Evolutionary conservation across 2,113 vertebrate species (phyloP), one percentile per base, ranked within the genome.

Genomic region (Acanthisitta chloris): DNA sequence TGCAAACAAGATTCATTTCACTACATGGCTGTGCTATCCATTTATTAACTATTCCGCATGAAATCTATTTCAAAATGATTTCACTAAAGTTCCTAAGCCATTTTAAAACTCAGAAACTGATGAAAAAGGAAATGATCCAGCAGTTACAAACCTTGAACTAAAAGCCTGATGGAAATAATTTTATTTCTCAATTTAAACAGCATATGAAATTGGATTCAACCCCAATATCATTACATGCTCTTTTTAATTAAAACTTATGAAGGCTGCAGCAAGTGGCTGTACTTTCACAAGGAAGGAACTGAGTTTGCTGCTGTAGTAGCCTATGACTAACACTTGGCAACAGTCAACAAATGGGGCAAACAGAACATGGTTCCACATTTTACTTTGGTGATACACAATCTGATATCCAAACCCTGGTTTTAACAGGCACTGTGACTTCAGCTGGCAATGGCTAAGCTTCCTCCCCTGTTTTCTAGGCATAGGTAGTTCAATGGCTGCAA

Each of bases 51-150:
- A 93, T 96, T 91, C 96, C 0, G 74, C 92, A 91, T 92, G 77
- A 97, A 97, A 96, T 95, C 91, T 92, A 87, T 96, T 97, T 93
- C 94, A 94, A 88, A 95, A 93, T 76, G 58, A 95, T 96, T 96
- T 92, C 90, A 88, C 88, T 85, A 17, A 96, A 96, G 94, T 96
- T 97, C 94, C 88, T 79, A 95, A 96, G 80, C 84, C 73, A 85
- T 96, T 96, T 95, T 88, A 95, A 91, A 96, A 94, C 91, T 88
- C 84, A 82, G 89, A 92, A 96, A 94, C 85, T 73, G 81, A 95
- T 95, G 94, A 96, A 90, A 96, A 93, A 76, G 91, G 83, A 97
- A 96, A 96, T 78, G 94, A 96, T 97, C 91, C 95, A 70, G 91
- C 66, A 95, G 96, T 80, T 91, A 94, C 86, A 92, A 97, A 90